Conservation (phyloP, 2,797 vertebrate genomes). For the Scolopax rusticola region DNA sequence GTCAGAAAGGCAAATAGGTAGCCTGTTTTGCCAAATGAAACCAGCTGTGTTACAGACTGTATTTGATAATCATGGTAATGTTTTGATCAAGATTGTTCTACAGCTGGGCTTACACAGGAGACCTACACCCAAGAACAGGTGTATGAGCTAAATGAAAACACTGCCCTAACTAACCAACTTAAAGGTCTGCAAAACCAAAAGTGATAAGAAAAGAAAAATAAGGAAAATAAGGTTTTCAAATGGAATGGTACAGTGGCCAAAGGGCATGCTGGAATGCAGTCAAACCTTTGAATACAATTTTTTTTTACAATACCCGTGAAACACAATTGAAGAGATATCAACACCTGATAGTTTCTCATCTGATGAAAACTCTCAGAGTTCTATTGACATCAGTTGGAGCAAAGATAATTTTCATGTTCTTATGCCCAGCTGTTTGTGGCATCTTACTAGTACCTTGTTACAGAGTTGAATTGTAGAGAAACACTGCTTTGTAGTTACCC, state of each 20-base stretch:
- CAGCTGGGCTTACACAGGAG: neutral
- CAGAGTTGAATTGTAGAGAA: neutral
- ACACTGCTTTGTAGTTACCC: neutral
- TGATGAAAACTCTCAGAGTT: neutral
- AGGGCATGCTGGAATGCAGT: neutral
- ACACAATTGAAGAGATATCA: neutral
- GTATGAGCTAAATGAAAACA: neutral
- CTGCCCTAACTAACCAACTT: neutral
- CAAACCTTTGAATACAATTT: neutral
- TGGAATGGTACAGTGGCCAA: neutral
- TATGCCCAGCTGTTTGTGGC: neutral
- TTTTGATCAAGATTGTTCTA: neutral
- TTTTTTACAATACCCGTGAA: neutral
- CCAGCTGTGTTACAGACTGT: neutral
- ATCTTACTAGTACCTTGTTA: neutral
- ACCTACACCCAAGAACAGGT: neutral
- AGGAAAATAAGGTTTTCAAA: neutral
- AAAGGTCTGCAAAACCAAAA: neutral
- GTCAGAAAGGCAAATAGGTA: neutral
- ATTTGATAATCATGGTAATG: neutral
- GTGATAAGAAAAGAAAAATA: neutral
- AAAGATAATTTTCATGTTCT: neutral
- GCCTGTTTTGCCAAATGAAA: neutral
- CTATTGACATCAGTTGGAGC: neutral
- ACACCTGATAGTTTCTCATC: neutral